Evolutionary conservation across 2,797 vertebrate genomes (phyloP).

Genomic region (Merluccius polli): DNA sequence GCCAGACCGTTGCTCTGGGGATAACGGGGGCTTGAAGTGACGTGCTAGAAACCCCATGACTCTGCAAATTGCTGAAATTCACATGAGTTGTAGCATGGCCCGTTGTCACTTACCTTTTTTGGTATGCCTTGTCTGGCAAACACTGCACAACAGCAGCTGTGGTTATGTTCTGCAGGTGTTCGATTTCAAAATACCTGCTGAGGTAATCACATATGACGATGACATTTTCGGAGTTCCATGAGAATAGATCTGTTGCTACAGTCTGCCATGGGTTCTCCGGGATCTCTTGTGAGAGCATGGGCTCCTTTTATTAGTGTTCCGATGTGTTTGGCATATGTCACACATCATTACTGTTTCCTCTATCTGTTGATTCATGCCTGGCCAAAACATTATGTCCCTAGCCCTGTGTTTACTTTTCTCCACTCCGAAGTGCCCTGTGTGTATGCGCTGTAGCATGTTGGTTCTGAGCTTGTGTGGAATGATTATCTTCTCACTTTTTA

Average conservation of each 20-base stretch:
- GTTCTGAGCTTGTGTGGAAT: conserved; percentile 13
- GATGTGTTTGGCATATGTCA: neutral
- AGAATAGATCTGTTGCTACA: conserved; percentile 18
- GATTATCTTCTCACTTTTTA: conserved; percentile 29
- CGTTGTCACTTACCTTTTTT: neutral
- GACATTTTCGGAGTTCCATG: conserved; percentile 25
- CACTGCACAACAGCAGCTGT: conserved; percentile 2
- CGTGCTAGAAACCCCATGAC: neutral
- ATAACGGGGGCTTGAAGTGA: conserved; percentile 1
- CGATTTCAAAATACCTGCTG: conserved; percentile 24
- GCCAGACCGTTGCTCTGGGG: neutral
- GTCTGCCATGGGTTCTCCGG: conserved; percentile 21
- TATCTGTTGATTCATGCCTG: neutral
- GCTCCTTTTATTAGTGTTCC: conserved; percentile 2
- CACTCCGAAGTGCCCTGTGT: conserved; percentile 21
- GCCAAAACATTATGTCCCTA: conserved; percentile 18
- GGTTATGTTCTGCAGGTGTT: conserved; percentile 6
- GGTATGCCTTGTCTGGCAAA: neutral
- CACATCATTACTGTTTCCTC: neutral
- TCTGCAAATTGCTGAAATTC: conserved; percentile 8
- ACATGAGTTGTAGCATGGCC: conserved; percentile 2
- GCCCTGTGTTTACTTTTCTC: conserved; percentile 18
- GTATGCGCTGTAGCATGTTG: conserved; percentile 9
- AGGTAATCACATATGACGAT: conserved; percentile 19
- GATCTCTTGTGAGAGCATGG: conserved; percentile 14